Evolutionary conservation across 1,140 invertebrate species (phyloP).

Genomic region (Conopomorpha cramerella): DNA sequence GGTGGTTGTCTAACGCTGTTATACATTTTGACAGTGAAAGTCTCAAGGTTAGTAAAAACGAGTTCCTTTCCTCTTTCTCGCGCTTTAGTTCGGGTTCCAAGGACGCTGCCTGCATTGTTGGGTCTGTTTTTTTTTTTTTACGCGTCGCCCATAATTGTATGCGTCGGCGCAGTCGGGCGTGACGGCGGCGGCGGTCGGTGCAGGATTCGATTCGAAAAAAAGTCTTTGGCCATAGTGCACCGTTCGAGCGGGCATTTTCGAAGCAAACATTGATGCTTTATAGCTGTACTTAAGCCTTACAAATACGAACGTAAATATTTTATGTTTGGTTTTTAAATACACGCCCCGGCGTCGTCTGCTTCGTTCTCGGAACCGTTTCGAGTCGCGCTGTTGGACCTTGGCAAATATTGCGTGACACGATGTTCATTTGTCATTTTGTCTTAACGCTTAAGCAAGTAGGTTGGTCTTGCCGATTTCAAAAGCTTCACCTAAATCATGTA

Average conservation of each 20-base stretch:
- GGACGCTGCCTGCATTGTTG: slow-evolving; percentile 51
- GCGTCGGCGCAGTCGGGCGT: slow-evolving; percentile 39
- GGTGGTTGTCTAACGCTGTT: no score
- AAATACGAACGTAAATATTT: slow-evolving; percentile 12
- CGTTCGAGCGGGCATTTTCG: slow-evolving; percentile 6
- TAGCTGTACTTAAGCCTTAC: slow-evolving; percentile 16
- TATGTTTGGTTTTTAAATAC: slow-evolving; percentile 11
- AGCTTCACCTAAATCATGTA: no score
- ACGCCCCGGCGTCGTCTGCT: background rate
- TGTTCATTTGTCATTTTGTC: no score
- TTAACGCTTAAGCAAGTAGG: no score
- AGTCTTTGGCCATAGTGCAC: slow-evolving; percentile 22
- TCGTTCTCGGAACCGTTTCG: no score
- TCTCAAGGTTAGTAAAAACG: slow-evolving; percentile 48
- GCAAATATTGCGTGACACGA: no score
- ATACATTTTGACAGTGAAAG: no score
- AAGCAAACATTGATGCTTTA: slow-evolving; percentile 11
- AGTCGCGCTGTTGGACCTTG: no score
- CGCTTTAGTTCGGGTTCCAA: slow-evolving; percentile 53
- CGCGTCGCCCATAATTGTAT: slow-evolving; percentile 41
- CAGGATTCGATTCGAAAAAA: slow-evolving; percentile 19
- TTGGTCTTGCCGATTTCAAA: no score
- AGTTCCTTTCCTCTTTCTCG: slow-evolving; percentile 55
- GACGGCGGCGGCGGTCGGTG: no score
- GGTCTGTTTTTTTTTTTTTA: slow-evolving; percentile 50